phyloP scores from a whole-genome alignment of 2,113 vertebrate genomes.

The Accipiter cooperii region DNA sequence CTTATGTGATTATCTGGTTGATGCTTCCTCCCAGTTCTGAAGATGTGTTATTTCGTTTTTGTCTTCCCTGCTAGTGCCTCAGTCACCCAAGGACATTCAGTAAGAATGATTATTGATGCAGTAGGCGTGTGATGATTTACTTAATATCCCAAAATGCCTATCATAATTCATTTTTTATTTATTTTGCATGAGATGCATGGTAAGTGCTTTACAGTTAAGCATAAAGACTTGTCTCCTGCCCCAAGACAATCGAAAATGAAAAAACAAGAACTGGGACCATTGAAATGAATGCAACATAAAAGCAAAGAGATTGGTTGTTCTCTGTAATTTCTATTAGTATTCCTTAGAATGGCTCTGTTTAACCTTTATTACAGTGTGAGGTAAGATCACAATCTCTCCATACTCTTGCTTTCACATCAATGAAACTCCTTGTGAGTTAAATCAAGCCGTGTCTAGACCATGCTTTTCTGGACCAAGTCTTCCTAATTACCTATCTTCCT shows the following conservation, averaged over 20 bases:
- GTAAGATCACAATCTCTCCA: neutral
- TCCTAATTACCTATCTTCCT: neutral
- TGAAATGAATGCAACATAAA: neutral
- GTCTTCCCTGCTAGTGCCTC: neutral
- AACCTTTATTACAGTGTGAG: neutral
- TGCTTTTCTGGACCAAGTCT: neutral
- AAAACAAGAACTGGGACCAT: neutral
- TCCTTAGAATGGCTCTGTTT: neutral
- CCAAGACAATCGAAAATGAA: neutral
- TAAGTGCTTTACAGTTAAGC: neutral
- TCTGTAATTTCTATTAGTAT: neutral
- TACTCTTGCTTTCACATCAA: neutral
- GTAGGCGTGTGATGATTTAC: neutral
- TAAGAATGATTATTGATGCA: neutral
- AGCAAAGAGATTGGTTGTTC: neutral
- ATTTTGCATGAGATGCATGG: conserved; percentile 2
- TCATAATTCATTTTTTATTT: neutral
- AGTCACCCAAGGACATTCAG: neutral
- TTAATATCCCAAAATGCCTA: neutral
- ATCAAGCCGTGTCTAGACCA: neutral
- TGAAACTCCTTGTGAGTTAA: neutral
- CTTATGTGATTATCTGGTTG: neutral
- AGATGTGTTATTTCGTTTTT: neutral
- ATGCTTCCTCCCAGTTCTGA: neutral
- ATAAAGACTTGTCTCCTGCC: neutral